phyloP scores from a whole-genome alignment of 2,888 invertebrate species.

The Tupiocoris notatus region DNA sequence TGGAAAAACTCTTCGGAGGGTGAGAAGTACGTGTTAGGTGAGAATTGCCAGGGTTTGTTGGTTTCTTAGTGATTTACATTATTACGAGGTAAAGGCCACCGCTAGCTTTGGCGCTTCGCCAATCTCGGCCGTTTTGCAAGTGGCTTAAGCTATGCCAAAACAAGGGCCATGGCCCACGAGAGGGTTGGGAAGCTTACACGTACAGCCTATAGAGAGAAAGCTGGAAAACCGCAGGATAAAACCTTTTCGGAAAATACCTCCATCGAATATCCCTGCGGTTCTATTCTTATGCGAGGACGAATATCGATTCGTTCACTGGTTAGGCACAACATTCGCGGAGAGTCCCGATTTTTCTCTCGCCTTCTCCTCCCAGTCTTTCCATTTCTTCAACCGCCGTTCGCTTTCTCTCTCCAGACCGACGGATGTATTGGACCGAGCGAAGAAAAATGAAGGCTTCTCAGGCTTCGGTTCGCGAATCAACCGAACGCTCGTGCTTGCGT shows the following conservation, averaged over 20 bases:
- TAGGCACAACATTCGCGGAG: not conserved
- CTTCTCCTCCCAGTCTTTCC: not conserved
- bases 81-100: constrained; percentile 38
- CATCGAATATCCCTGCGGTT: not conserved
- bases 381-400: not conserved
- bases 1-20: constrained; percentile 19
- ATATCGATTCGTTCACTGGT: not conserved
- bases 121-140: constrained; percentile 33
- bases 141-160: constrained; percentile 39
- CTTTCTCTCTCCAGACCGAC: too few relatives aligned
- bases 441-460: not conserved
- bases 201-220: not conserved
- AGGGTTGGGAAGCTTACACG: not conserved
- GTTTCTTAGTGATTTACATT: constrained; percentile 33
- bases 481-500: too few relatives aligned
- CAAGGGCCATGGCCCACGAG: not conserved
- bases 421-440: not conserved
- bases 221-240: not conserved
- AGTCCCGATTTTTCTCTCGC: not conserved
- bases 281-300: not conserved
- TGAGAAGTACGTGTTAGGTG: not conserved
- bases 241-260: not conserved
- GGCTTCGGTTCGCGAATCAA: not conserved
- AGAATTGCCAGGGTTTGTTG: constrained; percentile 12
- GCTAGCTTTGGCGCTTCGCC: constrained; percentile 9